Evolutionary conservation across 1,140 invertebrate species (phyloP).

Genomic region (Pogonomyrmex californicus): DNA sequence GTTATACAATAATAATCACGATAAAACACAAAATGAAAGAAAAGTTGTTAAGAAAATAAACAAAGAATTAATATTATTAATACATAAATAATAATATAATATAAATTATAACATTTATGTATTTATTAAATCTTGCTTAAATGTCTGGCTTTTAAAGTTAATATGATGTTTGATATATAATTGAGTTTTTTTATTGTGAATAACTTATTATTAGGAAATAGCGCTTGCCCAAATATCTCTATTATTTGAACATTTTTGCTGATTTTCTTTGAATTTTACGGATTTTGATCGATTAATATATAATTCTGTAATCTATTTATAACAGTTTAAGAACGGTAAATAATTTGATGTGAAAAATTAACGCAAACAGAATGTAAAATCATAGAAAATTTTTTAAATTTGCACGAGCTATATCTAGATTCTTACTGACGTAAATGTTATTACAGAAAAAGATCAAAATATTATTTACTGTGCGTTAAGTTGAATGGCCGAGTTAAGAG

Average conservation of each 20-base stretch:
- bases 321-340: background rate
- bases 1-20: background rate
- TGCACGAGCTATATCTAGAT: background rate
- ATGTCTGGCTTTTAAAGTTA: background rate
- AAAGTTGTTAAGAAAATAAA: background rate
- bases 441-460: background rate
- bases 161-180: background rate
- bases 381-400: background rate
- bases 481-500: background rate
- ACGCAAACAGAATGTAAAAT: background rate
- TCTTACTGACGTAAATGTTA: background rate
- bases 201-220: background rate
- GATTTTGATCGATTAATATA: background rate
- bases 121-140: background rate
- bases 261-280: background rate
- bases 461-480: conserved; percentile 3
- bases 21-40: background rate
- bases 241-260: background rate
- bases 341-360: conserved; percentile 5
- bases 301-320: background rate
- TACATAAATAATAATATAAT: conserved; percentile 14
- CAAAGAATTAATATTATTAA: background rate
- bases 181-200: background rate
- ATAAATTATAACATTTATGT: background rate
- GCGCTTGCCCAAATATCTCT: background rate